phyloP scores from a whole-genome alignment of 2,888 invertebrate species.

The Polymixis flavicincta region DNA sequence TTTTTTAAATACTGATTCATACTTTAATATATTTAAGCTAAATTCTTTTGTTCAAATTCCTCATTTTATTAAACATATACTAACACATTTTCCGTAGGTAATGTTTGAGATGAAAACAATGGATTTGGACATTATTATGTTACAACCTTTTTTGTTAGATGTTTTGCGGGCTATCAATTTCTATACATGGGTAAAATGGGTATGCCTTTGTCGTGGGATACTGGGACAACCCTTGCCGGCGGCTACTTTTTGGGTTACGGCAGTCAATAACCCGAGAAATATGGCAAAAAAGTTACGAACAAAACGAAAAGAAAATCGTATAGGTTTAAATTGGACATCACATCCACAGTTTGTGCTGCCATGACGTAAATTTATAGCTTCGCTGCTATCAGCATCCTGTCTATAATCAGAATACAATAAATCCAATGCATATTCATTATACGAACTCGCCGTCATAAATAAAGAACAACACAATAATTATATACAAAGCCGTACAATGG shows the following conservation, averaged over 20 bases:
- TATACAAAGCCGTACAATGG: constrained; percentile 60
- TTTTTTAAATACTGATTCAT: constrained; percentile 17
- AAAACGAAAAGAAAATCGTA: constrained; percentile 34
- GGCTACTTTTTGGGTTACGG: constrained; percentile 66
- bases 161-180: constrained; percentile 50
- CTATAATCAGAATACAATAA: constrained; percentile 43
- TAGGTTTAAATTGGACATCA: constrained; percentile 21
- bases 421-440: constrained; percentile 53
- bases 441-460: constrained; percentile 49
- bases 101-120: constrained; percentile 44
- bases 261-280: constrained; percentile 69
- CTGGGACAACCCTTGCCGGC: constrained; percentile 66
- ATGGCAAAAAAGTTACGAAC: constrained; percentile 57
- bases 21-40: not conserved
- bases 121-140: constrained; percentile 26
- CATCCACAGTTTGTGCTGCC: not conserved
- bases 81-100: constrained; percentile 7
- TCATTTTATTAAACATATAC: constrained; percentile 29
- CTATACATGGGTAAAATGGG: constrained; percentile 36
- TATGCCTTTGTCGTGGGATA: constrained; percentile 70
- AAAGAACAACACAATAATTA: constrained; percentile 59
- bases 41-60: constrained; percentile 18
- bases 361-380: constrained; percentile 15
- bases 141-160: constrained; percentile 48
- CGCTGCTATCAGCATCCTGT: not conserved